Evolutionary conservation across 2,113 vertebrate genomes (phyloP).

Genomic region (Sminthopsis crassicaudata): DNA sequence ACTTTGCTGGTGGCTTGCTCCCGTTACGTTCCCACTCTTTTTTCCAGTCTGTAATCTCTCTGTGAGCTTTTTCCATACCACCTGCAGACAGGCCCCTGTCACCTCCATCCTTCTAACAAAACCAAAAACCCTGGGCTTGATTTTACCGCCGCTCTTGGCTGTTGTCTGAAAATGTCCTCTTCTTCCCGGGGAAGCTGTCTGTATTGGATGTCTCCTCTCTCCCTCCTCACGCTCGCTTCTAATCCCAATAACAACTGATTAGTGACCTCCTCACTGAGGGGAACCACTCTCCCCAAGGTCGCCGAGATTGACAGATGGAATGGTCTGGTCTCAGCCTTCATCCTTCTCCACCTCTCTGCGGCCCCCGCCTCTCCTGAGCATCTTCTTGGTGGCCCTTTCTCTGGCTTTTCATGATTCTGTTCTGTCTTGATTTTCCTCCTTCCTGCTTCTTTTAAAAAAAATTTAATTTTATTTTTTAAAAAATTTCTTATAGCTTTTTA

Average conservation of each 20-base stretch:
- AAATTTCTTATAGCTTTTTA: too few species aligned
- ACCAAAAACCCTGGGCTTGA: neutral
- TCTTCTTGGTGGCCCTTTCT: too few species aligned
- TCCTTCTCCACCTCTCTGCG: too few species aligned
- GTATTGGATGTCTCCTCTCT: neutral
- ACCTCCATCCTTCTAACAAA: neutral
- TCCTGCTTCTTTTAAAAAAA: too few species aligned
- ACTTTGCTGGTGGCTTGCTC: neutral
- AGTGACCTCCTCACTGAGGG: neutral
- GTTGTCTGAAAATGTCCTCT: neutral
- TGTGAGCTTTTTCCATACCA: neutral
- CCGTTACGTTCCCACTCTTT: neutral
- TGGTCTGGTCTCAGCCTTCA: neutral
- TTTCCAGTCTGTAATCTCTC: neutral
- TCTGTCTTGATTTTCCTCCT: neutral
- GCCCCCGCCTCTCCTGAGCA: too few species aligned
- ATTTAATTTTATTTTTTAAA: too few species aligned
- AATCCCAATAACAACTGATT: neutral
- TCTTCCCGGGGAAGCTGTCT: neutral
- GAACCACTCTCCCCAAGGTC: neutral
- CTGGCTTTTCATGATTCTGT: neutral
- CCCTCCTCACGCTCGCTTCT: neutral
- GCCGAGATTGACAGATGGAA: neutral
- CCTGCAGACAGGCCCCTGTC: neutral
- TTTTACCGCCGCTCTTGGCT: neutral